A percentile compares a stretch with the other conserved stretches of the same genome.
Conservation (phyloP, 2,113 vertebrate species). For the Solenodon paradoxus region DNA sequence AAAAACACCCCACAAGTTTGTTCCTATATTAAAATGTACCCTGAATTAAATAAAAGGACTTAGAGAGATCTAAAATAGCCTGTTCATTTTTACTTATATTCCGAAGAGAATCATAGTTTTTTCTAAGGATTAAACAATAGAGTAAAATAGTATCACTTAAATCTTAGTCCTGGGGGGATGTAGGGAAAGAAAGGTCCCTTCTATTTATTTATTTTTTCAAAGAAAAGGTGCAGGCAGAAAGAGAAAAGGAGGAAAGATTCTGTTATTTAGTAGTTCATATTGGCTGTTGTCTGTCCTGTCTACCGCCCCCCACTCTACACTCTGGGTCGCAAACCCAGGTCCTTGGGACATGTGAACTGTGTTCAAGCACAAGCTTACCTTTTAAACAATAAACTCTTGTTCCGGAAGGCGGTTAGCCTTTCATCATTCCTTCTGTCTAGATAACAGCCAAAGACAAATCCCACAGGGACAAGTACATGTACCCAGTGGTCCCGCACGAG, state of each 20-base stretch:
- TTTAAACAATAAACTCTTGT: constrained; percentile 91
- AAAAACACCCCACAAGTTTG: too few relatives aligned
- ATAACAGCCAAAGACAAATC: constrained; percentile 91
- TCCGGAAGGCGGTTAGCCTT: constrained; percentile 90
- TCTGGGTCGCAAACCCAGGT: too few relatives aligned
- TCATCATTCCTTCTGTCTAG: constrained; percentile 89
- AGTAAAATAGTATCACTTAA: not conserved
- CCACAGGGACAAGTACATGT: constrained; percentile 89
- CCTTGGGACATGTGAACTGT: too few relatives aligned
- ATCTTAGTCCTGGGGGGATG: not conserved
- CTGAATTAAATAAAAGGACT: not conserved
- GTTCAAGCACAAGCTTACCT: constrained; percentile 85
- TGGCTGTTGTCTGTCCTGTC: too few relatives aligned
- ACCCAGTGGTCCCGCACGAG: constrained; percentile 88
- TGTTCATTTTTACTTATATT: constrained; percentile 10
- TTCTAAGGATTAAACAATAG: not conserved
- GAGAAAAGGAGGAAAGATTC: too few relatives aligned
- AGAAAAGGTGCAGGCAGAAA: too few relatives aligned
- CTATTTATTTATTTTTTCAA: not conserved
- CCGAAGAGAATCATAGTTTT: not conserved
- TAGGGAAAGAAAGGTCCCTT: not conserved
- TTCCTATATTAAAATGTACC: not conserved
- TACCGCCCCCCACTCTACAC: too few relatives aligned
- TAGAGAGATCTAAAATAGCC: not conserved
- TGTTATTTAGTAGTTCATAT: too few relatives aligned